These are phyloP conservation scores for Drosophila infuscata DNA, from an alignment of 2,888 invertebrate genomes.

Conservation along the genomic window DNA sequence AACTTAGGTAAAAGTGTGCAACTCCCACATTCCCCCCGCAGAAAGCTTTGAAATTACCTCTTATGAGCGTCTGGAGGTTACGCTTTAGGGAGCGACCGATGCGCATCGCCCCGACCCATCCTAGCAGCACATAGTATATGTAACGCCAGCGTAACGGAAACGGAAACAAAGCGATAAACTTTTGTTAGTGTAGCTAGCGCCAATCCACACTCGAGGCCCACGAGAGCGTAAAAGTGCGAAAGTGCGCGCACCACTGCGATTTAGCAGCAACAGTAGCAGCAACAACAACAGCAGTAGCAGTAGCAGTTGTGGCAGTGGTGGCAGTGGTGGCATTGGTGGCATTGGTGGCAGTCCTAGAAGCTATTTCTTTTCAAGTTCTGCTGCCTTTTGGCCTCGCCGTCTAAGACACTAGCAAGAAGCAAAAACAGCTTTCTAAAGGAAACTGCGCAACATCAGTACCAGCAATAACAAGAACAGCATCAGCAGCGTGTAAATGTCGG, in stretches of 20 bases:
- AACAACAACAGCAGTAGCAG: no score
- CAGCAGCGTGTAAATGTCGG: conserved; percentile 75
- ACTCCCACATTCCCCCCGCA: neutral
- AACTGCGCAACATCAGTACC: conserved; percentile 38
- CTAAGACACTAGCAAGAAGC: conserved; percentile 37
- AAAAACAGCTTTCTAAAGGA: conserved; percentile 45
- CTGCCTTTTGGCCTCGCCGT: conserved; percentile 32
- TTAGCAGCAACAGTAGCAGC: conserved; percentile 13
- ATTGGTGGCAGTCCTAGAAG: conserved; percentile 12
- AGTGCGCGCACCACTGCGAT: conserved; percentile 52
- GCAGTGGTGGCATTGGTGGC: neutral
- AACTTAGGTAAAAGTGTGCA: conserved; percentile 60
- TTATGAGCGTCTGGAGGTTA: conserved; percentile 77
- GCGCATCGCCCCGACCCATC: neutral
- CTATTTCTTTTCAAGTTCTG: conserved; percentile 33
- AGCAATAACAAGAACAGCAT: conserved; percentile 9
- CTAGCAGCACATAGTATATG: conserved; percentile 40
- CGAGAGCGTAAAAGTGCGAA: conserved; percentile 76
- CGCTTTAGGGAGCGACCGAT: conserved; percentile 47
- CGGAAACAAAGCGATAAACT: conserved; percentile 80
- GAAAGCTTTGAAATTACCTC: conserved; percentile 71
- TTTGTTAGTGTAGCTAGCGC: conserved; percentile 66
- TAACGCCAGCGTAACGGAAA: conserved; percentile 71
- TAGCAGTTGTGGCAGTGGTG: no score
- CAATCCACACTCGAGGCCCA: conserved; percentile 67